A percentile compares a stretch with the other conserved stretches of the same genome.
Conservation (phyloP, 2,113 vertebrate genomes). For the Todiramphus chloris region DNA sequence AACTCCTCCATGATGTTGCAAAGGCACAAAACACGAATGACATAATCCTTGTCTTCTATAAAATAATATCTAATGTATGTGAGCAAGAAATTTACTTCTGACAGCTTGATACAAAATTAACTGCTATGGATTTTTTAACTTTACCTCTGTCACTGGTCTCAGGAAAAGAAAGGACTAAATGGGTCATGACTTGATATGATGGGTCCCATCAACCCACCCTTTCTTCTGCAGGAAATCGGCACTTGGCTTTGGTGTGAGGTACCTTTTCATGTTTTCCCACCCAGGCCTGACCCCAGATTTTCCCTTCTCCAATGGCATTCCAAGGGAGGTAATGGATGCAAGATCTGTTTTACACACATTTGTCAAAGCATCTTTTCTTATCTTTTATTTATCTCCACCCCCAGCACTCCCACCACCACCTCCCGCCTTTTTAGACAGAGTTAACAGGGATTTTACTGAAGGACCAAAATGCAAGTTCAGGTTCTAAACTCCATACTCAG, state of each 20-base stretch:
- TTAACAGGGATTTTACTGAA: neutral
- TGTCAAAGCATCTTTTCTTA: neutral
- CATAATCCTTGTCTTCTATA: neutral
- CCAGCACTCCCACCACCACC: no score
- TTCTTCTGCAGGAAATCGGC: neutral
- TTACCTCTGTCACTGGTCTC: neutral
- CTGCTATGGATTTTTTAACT: neutral
- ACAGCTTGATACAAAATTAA: neutral
- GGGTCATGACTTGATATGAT: neutral
- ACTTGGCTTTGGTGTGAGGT: neutral
- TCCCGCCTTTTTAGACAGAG: neutral
- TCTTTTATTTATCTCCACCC: neutral
- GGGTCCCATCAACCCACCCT: neutral
- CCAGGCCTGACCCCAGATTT: neutral
- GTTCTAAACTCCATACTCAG: neutral
- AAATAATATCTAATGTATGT: neutral
- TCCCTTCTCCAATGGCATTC: neutral
- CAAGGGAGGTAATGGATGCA: neutral
- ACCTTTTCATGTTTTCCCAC: neutral
- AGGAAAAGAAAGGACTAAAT: neutral
- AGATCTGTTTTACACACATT: neutral
- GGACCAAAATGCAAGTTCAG: conserved; percentile 1
- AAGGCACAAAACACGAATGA: neutral
- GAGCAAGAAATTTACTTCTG: neutral
- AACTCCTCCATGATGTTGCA: neutral